phyloP scores from a whole-genome alignment of 2,113 vertebrate species.

The Petrocephalus zakoni region DNA sequence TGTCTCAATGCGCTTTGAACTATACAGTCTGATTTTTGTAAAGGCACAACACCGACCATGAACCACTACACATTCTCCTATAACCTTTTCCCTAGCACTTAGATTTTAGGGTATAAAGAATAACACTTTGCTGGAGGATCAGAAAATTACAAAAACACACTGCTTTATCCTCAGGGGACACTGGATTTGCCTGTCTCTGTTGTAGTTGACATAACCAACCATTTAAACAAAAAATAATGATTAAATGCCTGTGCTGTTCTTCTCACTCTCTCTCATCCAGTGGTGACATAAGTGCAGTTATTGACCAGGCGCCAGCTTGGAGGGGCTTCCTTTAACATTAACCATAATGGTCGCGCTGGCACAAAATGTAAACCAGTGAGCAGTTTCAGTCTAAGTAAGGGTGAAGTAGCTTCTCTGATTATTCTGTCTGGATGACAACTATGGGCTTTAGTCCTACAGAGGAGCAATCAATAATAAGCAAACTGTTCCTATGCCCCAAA shows the following conservation, averaged over 20 bases:
- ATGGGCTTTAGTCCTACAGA: background rate
- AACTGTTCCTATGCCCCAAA: background rate
- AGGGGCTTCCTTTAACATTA: background rate
- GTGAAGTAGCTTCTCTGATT: background rate
- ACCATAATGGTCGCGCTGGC: slow-evolving; percentile 9
- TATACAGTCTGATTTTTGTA: background rate
- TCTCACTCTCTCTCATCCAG: background rate
- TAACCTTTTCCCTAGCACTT: background rate
- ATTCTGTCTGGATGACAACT: background rate
- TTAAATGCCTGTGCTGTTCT: slow-evolving; percentile 2
- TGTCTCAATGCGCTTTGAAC: background rate
- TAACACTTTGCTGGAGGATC: background rate
- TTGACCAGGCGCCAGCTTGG: slow-evolving; percentile 10
- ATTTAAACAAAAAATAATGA: slow-evolving; percentile 10
- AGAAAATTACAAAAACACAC: background rate
- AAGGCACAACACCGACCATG: background rate
- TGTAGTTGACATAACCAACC: background rate
- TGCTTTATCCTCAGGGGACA: background rate
- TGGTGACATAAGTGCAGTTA: slow-evolving; percentile 15
- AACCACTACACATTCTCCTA: background rate
- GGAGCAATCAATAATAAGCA: background rate
- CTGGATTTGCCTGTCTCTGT: background rate
- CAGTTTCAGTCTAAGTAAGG: background rate
- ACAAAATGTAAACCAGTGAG: background rate
- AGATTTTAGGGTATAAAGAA: background rate